Evolutionary conservation across 2,888 invertebrate species (phyloP).

Genomic region (Drosophila phalerata): DNA sequence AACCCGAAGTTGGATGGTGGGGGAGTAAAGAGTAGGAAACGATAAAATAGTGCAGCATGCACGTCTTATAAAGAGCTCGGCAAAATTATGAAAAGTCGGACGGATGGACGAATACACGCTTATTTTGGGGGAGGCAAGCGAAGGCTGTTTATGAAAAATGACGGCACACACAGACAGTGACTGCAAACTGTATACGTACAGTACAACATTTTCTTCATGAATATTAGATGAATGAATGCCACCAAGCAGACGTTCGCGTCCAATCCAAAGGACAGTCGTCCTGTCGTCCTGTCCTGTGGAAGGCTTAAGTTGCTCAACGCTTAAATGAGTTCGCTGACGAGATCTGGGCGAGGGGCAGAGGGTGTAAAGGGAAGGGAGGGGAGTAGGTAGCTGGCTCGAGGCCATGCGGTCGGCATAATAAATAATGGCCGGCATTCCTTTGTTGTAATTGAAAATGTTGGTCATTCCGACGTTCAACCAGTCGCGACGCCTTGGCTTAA

Average conservation of each 20-base stretch:
- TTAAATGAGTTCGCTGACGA: constrained; percentile 63
- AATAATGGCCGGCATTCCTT: constrained; percentile 83
- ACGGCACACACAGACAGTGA: constrained; percentile 59
- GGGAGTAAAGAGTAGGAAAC: neutral
- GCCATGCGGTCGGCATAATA: constrained; percentile 82
- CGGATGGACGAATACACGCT: constrained; percentile 21
- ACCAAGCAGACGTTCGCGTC: constrained; percentile 8
- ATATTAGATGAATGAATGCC: constrained; percentile 72
- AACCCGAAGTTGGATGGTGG: neutral
- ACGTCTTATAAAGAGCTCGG: constrained; percentile 69
- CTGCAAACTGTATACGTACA: constrained; percentile 60
- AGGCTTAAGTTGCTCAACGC: constrained; percentile 72
- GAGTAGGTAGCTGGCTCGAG: constrained; percentile 41
- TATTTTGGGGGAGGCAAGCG: constrained; percentile 6
- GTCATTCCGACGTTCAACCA: constrained; percentile 72
- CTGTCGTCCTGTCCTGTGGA: constrained; percentile 47
- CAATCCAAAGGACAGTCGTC: constrained; percentile 57
- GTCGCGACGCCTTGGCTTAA: constrained; percentile 69
- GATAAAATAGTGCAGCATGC: constrained; percentile 67
- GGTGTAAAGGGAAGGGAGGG: neutral
- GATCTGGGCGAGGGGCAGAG: constrained; percentile 10
- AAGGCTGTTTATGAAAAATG: constrained; percentile 73
- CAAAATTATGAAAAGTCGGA: constrained; percentile 76
- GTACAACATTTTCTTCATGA: constrained; percentile 69
- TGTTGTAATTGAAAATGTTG: constrained; percentile 84